Conservation (phyloP, 2,888 invertebrate species). For the Mythimna loreyi region DNA sequence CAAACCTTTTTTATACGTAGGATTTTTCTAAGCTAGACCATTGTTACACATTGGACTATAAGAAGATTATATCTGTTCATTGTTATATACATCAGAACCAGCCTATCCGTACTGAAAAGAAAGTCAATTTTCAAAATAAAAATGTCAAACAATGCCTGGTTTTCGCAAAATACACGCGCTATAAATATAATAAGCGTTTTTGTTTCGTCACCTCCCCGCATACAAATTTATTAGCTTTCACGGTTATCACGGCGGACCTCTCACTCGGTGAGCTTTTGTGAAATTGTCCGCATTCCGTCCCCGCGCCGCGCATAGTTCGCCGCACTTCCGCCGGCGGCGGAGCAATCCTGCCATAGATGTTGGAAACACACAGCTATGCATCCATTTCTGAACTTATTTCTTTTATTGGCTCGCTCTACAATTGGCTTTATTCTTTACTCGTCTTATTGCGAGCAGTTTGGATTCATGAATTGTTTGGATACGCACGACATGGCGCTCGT, state of each 20-base stretch:
- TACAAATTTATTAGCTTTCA: constrained; percentile 86
- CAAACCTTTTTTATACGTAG: constrained; percentile 11
- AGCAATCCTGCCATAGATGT: constrained; percentile 77
- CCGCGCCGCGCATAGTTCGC: constrained; percentile 80
- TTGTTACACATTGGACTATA: not conserved
- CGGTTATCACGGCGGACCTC: constrained; percentile 85
- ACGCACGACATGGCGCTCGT: constrained; percentile 60
- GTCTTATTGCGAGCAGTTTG: constrained; percentile 65
- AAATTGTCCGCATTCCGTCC: constrained; percentile 85
- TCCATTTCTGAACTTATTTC: constrained; percentile 71
- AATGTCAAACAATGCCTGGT: constrained; percentile 34
- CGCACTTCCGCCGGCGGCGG: constrained; percentile 77
- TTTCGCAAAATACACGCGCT: constrained; percentile 41
- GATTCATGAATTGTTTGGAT: constrained; percentile 60
- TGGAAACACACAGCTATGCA: constrained; percentile 76
- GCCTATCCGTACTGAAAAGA: not conserved
- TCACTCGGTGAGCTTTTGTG: constrained; percentile 84
- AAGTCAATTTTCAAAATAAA: constrained; percentile 46
- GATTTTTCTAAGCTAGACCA: constrained; percentile 2
- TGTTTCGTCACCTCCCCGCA: constrained; percentile 79
- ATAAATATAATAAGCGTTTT: constrained; percentile 76
- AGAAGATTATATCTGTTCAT: not conserved
- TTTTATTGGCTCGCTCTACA: constrained; percentile 71
- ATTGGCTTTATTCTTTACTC: constrained; percentile 70
- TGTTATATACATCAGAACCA: not conserved